Base-by-base conservation (phyloP, 1,140 invertebrate genomes). In the Listronotus bonariensis region DNA sequence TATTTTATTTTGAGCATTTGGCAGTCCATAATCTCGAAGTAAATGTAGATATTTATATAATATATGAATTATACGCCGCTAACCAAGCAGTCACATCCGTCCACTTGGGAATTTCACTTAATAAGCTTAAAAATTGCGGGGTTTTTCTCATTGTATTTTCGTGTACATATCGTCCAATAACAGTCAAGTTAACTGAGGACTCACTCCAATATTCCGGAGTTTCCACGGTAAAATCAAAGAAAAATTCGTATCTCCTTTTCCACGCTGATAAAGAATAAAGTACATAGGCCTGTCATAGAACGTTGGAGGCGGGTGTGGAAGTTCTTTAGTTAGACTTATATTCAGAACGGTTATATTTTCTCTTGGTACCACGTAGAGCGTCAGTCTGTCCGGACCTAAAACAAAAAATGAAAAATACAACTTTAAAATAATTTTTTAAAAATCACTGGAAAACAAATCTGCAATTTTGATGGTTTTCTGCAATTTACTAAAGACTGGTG, bases 91-190 rank as follows among this genome's bases (percentile, higher is more conserved):
- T 74, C 1, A 75, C 56, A 71, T 74, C 70, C 38, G 76, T 56
- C 78, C 78, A 79, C 14, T 69, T 48, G 42, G 78, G 78, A 55
- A 79, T 70, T 68, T 76, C 60, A 1, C 62, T 69, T 3, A 79
- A 45, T 51, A 79, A 69, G 41, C 72, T 52, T 8, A 54, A 49
- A 74, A 73, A 79, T 14, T 71, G 55, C 12, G 72, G 62, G 7
- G 73, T 70, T 48, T 69, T 76, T 45, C 59, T 61, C 9, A 72
- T 67, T 53, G 64, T 68, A 26, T 72, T 54, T 17, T 72, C 67
- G 53, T 78, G 74, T 3, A 70, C 67, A 42, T 75, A 75, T 49
- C 68, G 67, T 2, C 72, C 74, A 8, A 77, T 26, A 11, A 78
- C 31, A 18, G 68, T 68, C 18, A 78, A 65, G 54, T 77, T 74